A percentile compares a stretch with the other conserved stretches of the same genome.
These are phyloP conservation scores for Pan troglodytes DNA, from an alignment of 2,113 vertebrate species.

Conservation along the genomic window NHGRI_mPanTro3-v2.1_pri NC_072418.2:50134501-50135000, in stretches of 20 bases:
- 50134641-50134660: not conserved
- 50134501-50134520: constrained; percentile 60
- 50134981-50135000: not conserved
- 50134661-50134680: not conserved
- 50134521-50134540: constrained; percentile 20
- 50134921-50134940: not conserved
- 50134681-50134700: not conserved
- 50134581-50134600: constrained; percentile 19
- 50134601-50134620: not conserved
- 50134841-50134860: rapidly evolving
- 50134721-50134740: not conserved
- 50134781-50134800: not conserved
- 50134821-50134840: not conserved
- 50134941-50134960: not conserved
- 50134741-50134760: not conserved
- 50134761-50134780: not conserved
- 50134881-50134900: rapidly evolving
- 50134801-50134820: not conserved
- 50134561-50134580: not conserved
- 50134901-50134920: not conserved
- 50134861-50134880: not conserved
- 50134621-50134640: not conserved
- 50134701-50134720: not conserved
- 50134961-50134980: not conserved
- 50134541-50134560: not conserved